Base-by-base conservation (phyloP, 2,113 vertebrate species). In the Menidia beryllina region DNA sequence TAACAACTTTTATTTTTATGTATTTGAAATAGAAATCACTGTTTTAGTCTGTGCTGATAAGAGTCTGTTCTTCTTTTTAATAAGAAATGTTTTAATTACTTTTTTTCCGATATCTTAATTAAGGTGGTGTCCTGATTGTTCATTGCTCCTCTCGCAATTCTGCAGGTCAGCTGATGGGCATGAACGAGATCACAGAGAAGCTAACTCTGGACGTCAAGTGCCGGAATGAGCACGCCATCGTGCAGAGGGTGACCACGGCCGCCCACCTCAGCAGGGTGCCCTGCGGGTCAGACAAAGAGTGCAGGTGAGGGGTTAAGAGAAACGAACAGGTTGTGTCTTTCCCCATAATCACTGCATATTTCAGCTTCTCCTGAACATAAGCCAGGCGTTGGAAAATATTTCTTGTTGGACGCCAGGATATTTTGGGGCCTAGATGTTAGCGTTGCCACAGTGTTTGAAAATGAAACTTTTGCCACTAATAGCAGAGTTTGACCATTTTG, bases 121-220 rank as follows among this genome's bases (percentile, higher is more conserved):
- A 13, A 39, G 38, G 14, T 3, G 17, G 10, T 20, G 11, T 4
- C 21, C 57, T 21, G 26, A 62, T 1, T 83, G 63, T 72, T 47
- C 66, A 0, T 8, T n/a, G 20, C 59, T 65, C 43, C 21, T 13
- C 51, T 73, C 50, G 0, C 45, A n/a, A 41, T 17, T 57, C 78
- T 47, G 72, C 81, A 99, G 98, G 97, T 82, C 96, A 99, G 91
- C 93, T 99, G 80, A 98, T 92, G 2, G 98, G 98, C 19, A 99
- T 99, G 98, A 99, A 97, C 0, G 98, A 99, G 90, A 96, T 99
- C 92, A 93, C 94, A 0, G 98, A 99, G 94, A 97, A 95, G 86
- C 82, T 99, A 69, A 92, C 23, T 0, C 90, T 99, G 83, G 92
- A 93, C 0, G 93, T 88, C 5, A 90, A 92, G 39, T 96, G 95